phyloP scores from a whole-genome alignment of 2,113 vertebrate genomes.

The Alligator sinensis region DNA sequence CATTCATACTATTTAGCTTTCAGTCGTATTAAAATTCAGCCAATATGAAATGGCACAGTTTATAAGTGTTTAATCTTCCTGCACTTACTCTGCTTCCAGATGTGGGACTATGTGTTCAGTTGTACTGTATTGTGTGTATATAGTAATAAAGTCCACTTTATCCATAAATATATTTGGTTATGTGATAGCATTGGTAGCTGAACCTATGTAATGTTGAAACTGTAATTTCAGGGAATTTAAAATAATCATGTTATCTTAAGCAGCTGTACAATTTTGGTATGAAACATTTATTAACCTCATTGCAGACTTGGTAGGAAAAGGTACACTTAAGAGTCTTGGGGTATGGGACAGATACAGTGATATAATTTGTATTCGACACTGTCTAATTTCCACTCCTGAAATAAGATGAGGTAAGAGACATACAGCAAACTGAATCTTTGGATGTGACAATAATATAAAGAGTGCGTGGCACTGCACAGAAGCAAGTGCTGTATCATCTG shows the following conservation, averaged over 20 bases:
- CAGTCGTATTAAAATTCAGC: neutral
- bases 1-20: neutral
- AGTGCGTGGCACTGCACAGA: neutral
- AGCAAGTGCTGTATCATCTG: neutral
- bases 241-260: neutral
- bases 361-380: neutral
- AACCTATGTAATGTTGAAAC: rapidly evolving
- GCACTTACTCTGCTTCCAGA: rapidly evolving
- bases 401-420: neutral
- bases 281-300: neutral
- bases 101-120: neutral
- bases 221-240: neutral
- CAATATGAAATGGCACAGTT: neutral
- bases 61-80: neutral
- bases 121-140: rapidly evolving
- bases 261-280: neutral
- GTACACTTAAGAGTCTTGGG: rapidly evolving
- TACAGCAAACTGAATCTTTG: neutral
- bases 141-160: neutral
- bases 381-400: neutral
- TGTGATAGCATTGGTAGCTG: neutral
- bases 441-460: neutral
- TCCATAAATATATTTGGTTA: neutral
- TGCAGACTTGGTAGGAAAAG: neutral
- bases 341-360: neutral